A percentile compares a stretch with the other conserved stretches of the same genome.
phyloP scores from a whole-genome alignment of 2,888 invertebrate genomes.

The Drosophila fulvimacula region DNA sequence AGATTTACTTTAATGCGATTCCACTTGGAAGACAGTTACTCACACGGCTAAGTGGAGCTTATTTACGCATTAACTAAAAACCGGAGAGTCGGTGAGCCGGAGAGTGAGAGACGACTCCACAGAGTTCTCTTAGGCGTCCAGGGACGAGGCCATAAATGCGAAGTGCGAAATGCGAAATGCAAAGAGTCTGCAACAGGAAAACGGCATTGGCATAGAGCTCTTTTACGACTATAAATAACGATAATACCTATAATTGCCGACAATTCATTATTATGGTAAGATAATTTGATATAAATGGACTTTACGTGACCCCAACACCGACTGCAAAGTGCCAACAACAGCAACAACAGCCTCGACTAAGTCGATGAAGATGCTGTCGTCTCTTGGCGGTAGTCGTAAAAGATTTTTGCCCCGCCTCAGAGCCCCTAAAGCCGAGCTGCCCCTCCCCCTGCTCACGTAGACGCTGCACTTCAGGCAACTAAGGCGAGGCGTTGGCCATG shows the following conservation, averaged over 20 bases:
- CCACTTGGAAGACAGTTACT: conserved; percentile 41
- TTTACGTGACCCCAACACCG: conserved; percentile 84
- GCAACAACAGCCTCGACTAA: conserved; percentile 21
- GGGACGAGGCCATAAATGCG: conserved; percentile 7
- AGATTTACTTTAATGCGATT: conserved; percentile 75
- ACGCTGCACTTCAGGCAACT: conserved; percentile 52
- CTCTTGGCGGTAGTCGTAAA: conserved; percentile 58
- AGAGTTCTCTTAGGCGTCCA: background rate
- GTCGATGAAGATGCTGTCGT: conserved; percentile 58
- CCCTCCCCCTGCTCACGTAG: conserved; percentile 1
- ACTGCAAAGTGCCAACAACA: conserved; percentile 47
- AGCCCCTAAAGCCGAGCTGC: conserved; percentile 11
- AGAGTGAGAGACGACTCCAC: background rate
- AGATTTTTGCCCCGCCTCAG: conserved; percentile 32
- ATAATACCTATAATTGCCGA: conserved; percentile 85
- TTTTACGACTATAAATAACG: conserved; percentile 84
- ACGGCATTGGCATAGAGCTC: conserved; percentile 57
- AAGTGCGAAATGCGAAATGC: conserved; percentile 48
- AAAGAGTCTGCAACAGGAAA: conserved; percentile 42
- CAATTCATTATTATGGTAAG: conserved; percentile 85
- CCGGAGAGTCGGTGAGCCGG: background rate
- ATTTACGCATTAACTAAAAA: conserved; percentile 57
- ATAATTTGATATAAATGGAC: conserved; percentile 84
- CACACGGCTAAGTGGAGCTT: conserved; percentile 49
- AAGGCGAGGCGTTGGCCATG: conserved; percentile 48